Evolutionary conservation across 2,113 vertebrate species (phyloP).

Genomic region (Petromus typicus): DNA sequence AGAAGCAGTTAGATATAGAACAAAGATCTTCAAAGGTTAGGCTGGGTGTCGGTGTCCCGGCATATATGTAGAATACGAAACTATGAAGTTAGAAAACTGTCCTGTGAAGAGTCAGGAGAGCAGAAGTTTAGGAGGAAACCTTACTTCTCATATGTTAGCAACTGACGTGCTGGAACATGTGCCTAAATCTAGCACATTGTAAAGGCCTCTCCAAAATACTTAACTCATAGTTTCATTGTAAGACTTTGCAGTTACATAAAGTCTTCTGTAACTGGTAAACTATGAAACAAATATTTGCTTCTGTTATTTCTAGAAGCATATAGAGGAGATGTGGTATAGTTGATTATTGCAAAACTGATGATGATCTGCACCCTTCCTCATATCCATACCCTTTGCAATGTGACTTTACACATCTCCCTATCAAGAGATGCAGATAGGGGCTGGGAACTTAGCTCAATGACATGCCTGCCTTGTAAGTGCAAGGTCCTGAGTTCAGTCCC

Average conservation of each 20-base stretch:
- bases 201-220: slow-evolving; percentile 39
- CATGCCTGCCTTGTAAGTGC: too few species aligned
- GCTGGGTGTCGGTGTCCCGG: neutral
- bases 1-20: slow-evolving; percentile 9
- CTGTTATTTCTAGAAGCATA: slow-evolving; percentile 40
- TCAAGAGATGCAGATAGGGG: neutral
- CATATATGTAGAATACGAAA: slow-evolving; percentile 5
- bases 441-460: too few species aligned
- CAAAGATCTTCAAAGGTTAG: slow-evolving; percentile 16
- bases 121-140: neutral
- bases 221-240: slow-evolving; percentile 38
- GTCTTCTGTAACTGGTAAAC: slow-evolving; percentile 10
- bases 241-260: neutral
- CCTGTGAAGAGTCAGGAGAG: slow-evolving; percentile 25
- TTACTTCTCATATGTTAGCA: slow-evolving; percentile 25
- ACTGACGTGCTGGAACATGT: neutral
- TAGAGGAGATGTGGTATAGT: neutral
- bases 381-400: neutral
- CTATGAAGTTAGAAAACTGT: neutral
- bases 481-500: too few species aligned
- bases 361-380: neutral
- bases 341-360: neutral
- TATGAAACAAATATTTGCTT: slow-evolving; percentile 38
- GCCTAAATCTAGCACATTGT: neutral
- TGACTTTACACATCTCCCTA: slow-evolving; percentile 36